Conservation (phyloP, 2,113 vertebrate species). For the Elephas maximus region DNA sequence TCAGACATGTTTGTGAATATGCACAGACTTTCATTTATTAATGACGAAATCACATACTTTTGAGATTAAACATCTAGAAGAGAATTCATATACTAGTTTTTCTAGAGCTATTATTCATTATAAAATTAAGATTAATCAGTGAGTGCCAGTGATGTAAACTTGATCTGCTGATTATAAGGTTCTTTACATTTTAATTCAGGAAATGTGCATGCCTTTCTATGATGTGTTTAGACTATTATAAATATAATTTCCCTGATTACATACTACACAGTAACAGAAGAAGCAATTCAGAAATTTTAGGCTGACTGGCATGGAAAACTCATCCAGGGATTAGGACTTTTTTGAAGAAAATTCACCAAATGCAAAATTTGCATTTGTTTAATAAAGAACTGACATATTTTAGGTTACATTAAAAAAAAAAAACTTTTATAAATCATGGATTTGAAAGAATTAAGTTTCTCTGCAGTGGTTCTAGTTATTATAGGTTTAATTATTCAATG, state of each 20-base stretch:
- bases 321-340: neutral
- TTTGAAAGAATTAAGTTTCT: neutral
- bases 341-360: neutral
- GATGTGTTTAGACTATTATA: neutral
- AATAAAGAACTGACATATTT: neutral
- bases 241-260: neutral
- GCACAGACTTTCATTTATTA: neutral
- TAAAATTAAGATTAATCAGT: neutral
- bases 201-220: neutral
- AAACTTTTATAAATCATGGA: constrained; percentile 22
- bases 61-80: neutral
- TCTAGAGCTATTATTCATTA: neutral
- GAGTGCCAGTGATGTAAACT: neutral
- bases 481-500: neutral
- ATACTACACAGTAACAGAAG: neutral
- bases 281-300: neutral
- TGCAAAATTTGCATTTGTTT: constrained; percentile 19
- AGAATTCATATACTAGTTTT: neutral
- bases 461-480: neutral
- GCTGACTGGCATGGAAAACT: neutral
- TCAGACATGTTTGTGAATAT: neutral
- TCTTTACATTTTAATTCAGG: neutral
- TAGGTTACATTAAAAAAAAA: neutral
- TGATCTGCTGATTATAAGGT: neutral
- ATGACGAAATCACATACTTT: neutral